phyloP scores from a whole-genome alignment of 2,888 invertebrate genomes.

The Mayetiola destructor region DNA sequence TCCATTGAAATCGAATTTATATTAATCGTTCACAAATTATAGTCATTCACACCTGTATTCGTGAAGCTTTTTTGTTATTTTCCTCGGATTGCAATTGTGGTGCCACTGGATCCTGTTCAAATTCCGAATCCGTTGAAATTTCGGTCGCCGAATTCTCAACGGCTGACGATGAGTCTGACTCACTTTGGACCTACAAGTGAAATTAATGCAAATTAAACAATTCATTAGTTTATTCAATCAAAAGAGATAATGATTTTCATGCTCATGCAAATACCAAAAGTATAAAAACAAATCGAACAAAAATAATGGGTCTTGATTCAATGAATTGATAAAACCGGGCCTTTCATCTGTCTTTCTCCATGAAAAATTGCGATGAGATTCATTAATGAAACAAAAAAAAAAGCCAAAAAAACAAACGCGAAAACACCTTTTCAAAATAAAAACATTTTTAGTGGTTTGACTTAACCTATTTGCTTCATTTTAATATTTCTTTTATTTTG shows the following conservation, averaged over 20 bases:
- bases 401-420: too few species aligned
- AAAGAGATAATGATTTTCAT: too few species aligned
- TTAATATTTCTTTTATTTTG: too few species aligned
- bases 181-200: constrained; percentile 45
- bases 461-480: too few species aligned
- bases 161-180: constrained; percentile 48
- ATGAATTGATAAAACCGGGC: too few species aligned
- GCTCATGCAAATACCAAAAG: not conserved
- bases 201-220: not conserved
- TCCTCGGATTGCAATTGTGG: constrained; percentile 66
- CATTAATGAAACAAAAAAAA: too few species aligned
- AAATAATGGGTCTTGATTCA: too few species aligned
- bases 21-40: not conserved
- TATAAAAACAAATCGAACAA: constrained; percentile 13
- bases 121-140: constrained; percentile 85
- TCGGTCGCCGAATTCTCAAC: constrained; percentile 78
- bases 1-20: not conserved
- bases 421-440: too few species aligned
- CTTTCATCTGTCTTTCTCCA: too few species aligned
- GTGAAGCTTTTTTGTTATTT: constrained; percentile 44
- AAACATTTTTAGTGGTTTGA: too few species aligned
- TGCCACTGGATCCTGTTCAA: constrained; percentile 63
- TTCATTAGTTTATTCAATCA: constrained; percentile 10
- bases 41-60: constrained; percentile 43
- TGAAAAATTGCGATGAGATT: too few species aligned